Base-by-base conservation (phyloP, 35 echinoderm and acorn worm species). In the Apostichopus parvimensis region DNA sequence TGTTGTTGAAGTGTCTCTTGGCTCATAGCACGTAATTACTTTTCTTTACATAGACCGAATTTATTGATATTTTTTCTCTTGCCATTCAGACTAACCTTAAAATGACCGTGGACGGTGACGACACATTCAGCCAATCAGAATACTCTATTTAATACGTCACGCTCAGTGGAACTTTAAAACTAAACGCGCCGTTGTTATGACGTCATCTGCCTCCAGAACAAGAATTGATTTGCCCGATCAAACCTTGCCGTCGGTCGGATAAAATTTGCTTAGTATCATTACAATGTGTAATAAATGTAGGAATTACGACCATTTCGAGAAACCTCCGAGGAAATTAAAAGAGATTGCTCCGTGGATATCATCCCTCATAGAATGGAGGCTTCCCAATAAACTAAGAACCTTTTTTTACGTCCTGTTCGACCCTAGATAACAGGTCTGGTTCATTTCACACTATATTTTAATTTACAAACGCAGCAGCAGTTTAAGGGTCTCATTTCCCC, bases 311-410 rank as follows among this genome's bases (percentile, higher is more conserved):
- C 54, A 84, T 59, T 58, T 84, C 71, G 81, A 9, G 20, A 60
- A 84, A 59, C 57, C 81, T 84, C 81, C 5, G 57, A 84, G 81
- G 81, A 84, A 84, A 84, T 84, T 84, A 84, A 84, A 84, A 84
- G 54, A 84, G 81, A 84, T 84, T 84, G 58, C 57, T 84, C 81
- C 81, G 56, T 25, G 57, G 54, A 23, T 58, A 53, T 58, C 17
- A 58, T 84, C 55, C 81, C 55, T 56, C 54, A 84, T 17, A 84
- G 57, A 58, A 58, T 58, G n/a, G 81, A 58, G 81, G 81, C 81
- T 58, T 58, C 81, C 58, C 81, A 84, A 84, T 84, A 84, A 58
- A 56, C 55, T 21, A 5, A 84, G 54, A 22, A 53, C 53, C 53
- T 58, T 22, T 45, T 18, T 82, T 59, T 57, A 75, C 71, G 71